Evolutionary conservation across 2,888 invertebrate species (phyloP), one percentile per base, ranked within the genome.

Genomic region (Thereva unica): DNA sequence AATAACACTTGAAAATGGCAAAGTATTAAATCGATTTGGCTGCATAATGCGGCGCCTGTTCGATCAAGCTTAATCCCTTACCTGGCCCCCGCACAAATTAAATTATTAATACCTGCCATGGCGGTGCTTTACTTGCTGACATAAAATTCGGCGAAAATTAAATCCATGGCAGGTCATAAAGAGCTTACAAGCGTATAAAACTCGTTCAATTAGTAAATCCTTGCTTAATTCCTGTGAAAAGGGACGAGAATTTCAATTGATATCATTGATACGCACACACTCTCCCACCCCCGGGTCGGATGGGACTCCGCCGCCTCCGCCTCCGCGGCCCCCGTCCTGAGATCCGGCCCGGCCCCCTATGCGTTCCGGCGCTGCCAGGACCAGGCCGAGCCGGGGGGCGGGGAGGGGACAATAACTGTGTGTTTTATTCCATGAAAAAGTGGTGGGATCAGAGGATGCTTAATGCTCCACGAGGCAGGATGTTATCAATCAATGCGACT

Each of bases 401-500:
- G 12, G 8, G 12, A 1, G 12, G 23, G 41, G 10, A 3, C 40
- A 23, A 12, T 5, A 49, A 49, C 49, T 7, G 12, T 8, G n/a
- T 41, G 38, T 10, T 23, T 23, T 23, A 23, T 23, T 10, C 55
- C 55, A 40, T 64, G 64, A 64, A 64, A 64, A 64, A 64, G 54
- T 53, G 37, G 42, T 44, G 23, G 64, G 64, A 64, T 64, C 53
- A 64, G 54, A 37, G 54, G 44, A 64, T 53, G 54, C 45, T 54
- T 64, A 64, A 64, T 64, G 53, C 54, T 45, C 64, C 41, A 54
- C 35, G 37, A 45, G 45, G 64, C 53, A 54, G 64, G 23, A 64
- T 64, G 64, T 54, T 64, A 64, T 64, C 64, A 42, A 64, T 64
- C 64, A 64, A 64, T 54, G 64, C 9, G 64, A 55, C 54, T 54